A percentile compares a stretch with the other conserved stretches of the same genome.
phyloP scores from a whole-genome alignment of 30 jellyfish, hydroid and myxozoan genomes.

The Catostylus mosaicus region DNA sequence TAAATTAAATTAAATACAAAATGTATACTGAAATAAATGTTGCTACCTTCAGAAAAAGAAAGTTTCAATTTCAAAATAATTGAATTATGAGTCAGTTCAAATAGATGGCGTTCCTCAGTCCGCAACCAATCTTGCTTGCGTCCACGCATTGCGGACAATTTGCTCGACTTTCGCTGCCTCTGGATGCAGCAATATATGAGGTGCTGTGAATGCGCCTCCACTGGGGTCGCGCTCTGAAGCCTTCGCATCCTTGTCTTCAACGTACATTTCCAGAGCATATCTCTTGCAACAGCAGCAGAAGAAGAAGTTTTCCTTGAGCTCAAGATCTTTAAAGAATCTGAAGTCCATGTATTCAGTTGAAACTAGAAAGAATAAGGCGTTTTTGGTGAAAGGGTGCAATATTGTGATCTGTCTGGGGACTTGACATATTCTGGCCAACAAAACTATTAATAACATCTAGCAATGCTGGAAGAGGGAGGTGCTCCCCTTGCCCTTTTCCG shows the following conservation, averaged over 20 bases:
- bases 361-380: conserved; percentile 40
- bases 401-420: too few species aligned
- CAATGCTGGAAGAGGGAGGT: too few species aligned
- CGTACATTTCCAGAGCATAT: conserved; percentile 80
- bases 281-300: conserved; percentile 95
- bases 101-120: conserved; percentile 38
- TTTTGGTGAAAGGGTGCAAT: too few species aligned
- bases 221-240: conserved; percentile 84
- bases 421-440: too few species aligned
- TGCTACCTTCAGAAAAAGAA: neutral
- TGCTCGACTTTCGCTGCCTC: conserved; percentile 94
- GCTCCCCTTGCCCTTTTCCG: too few species aligned
- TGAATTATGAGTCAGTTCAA: neutral
- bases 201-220: conserved; percentile 80
- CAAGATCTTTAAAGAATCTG: conserved; percentile 98
- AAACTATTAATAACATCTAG: too few species aligned
- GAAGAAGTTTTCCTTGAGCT: conserved; percentile 81
- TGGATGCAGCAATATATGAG: conserved; percentile 89
- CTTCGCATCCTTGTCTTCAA: conserved; percentile 95
- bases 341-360: conserved; percentile 99
- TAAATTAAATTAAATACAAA: neutral
- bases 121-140: conserved; percentile 91
- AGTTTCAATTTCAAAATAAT: neutral
- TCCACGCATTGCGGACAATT: conserved; percentile 97
- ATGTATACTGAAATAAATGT: neutral